Evolutionary conservation across 2,797 vertebrate species (phyloP).

Genomic region (Parauchenoglanis ngamensis): DNA sequence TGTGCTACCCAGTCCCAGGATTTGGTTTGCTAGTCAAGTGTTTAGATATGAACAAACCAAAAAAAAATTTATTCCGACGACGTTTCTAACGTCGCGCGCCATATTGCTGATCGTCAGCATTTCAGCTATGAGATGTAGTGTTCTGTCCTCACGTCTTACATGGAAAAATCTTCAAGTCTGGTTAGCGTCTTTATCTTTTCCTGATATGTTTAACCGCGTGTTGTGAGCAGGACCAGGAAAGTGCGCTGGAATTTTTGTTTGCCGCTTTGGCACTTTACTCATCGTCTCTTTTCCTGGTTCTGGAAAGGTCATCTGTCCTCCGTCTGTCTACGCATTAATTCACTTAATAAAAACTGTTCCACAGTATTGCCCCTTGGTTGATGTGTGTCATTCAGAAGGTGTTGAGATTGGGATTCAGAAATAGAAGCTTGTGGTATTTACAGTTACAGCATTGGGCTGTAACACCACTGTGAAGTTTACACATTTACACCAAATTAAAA

Average conservation of each 20-base stretch:
- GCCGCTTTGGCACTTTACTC: too few relatives aligned
- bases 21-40: background rate
- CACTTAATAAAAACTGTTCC: background rate
- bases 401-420: background rate
- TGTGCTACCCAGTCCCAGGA: background rate
- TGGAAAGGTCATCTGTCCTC: background rate
- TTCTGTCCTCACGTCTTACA: background rate
- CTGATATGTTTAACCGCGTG: background rate
- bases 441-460: background rate
- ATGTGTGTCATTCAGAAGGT: background rate
- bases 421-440: background rate
- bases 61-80: background rate
- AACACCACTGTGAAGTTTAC: too few relatives aligned
- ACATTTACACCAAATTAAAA: too few relatives aligned
- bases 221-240: background rate
- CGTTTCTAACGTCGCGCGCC: background rate
- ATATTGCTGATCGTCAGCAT: background rate
- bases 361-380: background rate
- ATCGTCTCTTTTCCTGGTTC: background rate
- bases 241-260: background rate
- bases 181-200: background rate
- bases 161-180: background rate
- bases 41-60: too few relatives aligned
- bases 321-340: background rate
- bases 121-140: background rate